Percentiles rank a stretch among this genome's conserved stretches.
phyloP scores from a whole-genome alignment of 1,140 invertebrate species.

The Meloidogyne exigua region DNA sequence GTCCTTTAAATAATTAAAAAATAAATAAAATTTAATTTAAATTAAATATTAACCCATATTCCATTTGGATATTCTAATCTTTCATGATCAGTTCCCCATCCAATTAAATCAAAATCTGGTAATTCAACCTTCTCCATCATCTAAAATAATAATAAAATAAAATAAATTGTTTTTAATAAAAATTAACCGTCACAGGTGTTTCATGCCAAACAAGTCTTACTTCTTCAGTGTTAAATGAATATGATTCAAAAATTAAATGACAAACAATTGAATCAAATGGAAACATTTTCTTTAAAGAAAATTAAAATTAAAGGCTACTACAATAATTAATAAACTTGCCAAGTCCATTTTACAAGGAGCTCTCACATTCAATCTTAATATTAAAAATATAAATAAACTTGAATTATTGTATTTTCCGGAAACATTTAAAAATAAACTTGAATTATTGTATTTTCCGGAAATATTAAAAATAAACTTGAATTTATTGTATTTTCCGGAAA shows the following conservation, averaged over 20 bases:
- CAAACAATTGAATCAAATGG: constrained; percentile 63
- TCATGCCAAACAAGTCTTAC: constrained; percentile 62
- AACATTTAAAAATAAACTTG: not conserved
- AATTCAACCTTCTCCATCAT: constrained; percentile 64
- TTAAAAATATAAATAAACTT: not conserved
- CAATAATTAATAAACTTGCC: constrained; percentile 33
- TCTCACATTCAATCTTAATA: constrained; percentile 56
- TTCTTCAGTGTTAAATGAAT: constrained; percentile 63
- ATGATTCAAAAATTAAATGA: constrained; percentile 56
- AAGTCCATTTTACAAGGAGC: constrained; percentile 62
- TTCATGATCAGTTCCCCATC: constrained; percentile 61
- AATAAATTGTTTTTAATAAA: not conserved
- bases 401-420: not conserved
- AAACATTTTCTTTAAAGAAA: constrained; percentile 55
- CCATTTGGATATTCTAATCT: constrained; percentile 61
- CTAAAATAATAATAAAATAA: not conserved
- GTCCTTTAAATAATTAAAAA: constrained; percentile 2
- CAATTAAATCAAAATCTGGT: constrained; percentile 62
- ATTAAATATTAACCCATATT: constrained; percentile 43
- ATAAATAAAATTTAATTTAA: constrained; percentile 14
- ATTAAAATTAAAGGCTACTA: not conserved
- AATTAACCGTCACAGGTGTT: constrained; percentile 34
- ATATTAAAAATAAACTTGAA: not conserved
- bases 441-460: not conserved
- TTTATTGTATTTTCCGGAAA: constrained; percentile 18